phyloP scores from a whole-genome alignment of 2,113 vertebrate genomes.

The Lamprologus tigripictilis region DNA sequence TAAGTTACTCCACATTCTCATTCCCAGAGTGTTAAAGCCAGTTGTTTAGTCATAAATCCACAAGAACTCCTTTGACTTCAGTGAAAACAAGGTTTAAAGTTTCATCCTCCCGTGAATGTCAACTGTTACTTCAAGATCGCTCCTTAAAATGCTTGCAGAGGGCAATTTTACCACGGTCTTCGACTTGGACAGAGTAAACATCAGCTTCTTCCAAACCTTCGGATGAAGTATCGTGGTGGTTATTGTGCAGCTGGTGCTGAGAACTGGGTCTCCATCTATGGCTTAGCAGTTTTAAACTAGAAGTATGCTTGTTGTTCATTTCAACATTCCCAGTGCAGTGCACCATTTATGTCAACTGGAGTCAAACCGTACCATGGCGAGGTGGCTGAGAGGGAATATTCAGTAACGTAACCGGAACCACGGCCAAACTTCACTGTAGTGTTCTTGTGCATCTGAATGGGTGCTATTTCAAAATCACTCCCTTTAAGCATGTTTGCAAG shows the following conservation, averaged over 20 bases:
- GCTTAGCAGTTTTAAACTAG: not conserved
- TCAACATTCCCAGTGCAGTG: not conserved
- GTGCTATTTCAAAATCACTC: not conserved
- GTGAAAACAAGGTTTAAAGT: not conserved
- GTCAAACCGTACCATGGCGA: not conserved
- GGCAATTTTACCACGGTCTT: not conserved
- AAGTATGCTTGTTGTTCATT: not conserved
- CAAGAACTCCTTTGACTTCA: not conserved
- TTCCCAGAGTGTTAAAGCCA: not conserved
- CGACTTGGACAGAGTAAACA: not conserved
- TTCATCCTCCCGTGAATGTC: not conserved
- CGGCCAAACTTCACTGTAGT: rapidly evolving
- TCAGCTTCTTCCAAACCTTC: not conserved
- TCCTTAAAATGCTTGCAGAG: not conserved
- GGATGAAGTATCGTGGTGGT: rapidly evolving
- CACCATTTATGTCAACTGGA: not conserved
- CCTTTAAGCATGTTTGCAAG: not conserved
- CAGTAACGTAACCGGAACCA: not conserved
- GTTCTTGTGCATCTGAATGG: not conserved
- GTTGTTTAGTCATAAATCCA: not conserved
- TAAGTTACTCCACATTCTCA: not conserved
- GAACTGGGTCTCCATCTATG: not conserved
- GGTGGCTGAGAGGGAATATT: not conserved
- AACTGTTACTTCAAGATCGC: not conserved
- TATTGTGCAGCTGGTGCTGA: not conserved